Percentiles rank a stretch among this genome's conserved stretches.
Conservation (phyloP, 2,888 invertebrate genomes). For the Penaeus monodon region DNA sequence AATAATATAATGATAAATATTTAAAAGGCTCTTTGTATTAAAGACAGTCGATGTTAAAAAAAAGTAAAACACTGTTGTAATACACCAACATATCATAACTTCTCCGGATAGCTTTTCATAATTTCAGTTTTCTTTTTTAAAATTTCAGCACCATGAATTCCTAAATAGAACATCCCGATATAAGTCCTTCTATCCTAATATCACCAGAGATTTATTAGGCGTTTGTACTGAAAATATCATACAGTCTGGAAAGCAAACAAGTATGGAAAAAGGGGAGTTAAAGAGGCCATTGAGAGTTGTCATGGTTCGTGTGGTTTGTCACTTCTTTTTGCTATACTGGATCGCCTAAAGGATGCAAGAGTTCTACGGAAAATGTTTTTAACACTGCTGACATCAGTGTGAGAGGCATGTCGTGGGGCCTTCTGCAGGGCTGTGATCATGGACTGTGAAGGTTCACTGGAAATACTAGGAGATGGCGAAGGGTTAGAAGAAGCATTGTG, state of each 20-base stretch:
- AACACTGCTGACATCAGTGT: conserved; percentile 60
- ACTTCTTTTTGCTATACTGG: conserved; percentile 60
- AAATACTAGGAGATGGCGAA: conserved; percentile 63
- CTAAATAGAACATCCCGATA: too few species aligned
- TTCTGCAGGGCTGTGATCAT: conserved; percentile 54
- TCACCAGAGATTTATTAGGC: conserved; percentile 58
- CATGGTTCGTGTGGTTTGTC: conserved; percentile 57
- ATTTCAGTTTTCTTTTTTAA: too few species aligned
- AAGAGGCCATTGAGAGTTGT: conserved; percentile 25
- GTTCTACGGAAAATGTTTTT: conserved; percentile 64
- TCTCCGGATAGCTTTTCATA: too few species aligned
- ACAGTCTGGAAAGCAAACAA: conserved; percentile 48
- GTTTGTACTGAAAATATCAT: conserved; percentile 58
- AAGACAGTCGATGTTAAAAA: too few species aligned
- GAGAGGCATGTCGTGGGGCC: conserved; percentile 54
- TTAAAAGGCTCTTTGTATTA: too few species aligned
- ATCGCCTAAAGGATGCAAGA: conserved; percentile 62
- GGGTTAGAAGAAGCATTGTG: conserved; percentile 58
- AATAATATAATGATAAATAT: too few species aligned
- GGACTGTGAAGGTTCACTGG: conserved; percentile 61
- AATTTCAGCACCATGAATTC: too few species aligned
- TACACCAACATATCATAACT: too few species aligned
- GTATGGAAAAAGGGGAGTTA: conserved; percentile 33
- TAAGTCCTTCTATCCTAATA: conserved; percentile 48
- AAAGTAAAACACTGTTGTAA: too few species aligned